Percentiles rank a stretch among this genome's conserved stretches.
phyloP scores from a whole-genome alignment of 2,797 vertebrate genomes.

The Antrozous pallidus region DNA sequence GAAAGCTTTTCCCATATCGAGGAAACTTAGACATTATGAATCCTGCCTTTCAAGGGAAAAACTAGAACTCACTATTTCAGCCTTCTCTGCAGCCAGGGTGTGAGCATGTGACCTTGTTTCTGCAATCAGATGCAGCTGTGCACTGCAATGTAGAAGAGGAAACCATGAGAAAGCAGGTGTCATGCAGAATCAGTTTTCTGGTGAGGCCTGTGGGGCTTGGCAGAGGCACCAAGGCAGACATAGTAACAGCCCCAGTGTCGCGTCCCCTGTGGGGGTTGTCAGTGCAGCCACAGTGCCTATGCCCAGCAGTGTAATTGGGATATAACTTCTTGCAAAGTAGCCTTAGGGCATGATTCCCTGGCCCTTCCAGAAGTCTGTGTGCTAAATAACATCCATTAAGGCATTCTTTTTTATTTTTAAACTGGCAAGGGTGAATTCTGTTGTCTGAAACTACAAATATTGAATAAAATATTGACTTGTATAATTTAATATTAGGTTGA shows the following conservation, averaged over 20 bases:
- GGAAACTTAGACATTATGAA: not conserved
- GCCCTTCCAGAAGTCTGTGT: not conserved
- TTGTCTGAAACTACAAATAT: not conserved
- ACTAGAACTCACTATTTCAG: not conserved
- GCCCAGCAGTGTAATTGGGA: not conserved
- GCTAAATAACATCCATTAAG: not conserved
- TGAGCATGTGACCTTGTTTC: conserved; percentile 23
- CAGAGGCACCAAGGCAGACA: not conserved
- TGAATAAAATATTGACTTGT: not conserved
- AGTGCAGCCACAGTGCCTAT: not conserved
- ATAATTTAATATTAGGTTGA: not conserved
- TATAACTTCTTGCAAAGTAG: not conserved
- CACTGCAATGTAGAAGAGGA: not conserved
- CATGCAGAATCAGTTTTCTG: not conserved
- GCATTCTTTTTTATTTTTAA: conserved; percentile 19
- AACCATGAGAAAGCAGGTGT: not conserved
- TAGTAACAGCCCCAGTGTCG: not conserved
- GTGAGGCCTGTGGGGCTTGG: not conserved
- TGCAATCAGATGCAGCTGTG: not conserved
- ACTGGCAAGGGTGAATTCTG: conserved; percentile 5
- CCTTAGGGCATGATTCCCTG: not conserved
- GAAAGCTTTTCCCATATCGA: conserved; percentile 18
- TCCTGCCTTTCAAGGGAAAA: conserved; percentile 18
- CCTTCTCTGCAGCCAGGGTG: not conserved
- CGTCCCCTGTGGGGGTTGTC: not conserved